A percentile compares a stretch with the other conserved stretches of the same genome.
phyloP scores from a whole-genome alignment of 2,888 invertebrate species.

The Acanthosoma haemorrhoidale region DNA sequence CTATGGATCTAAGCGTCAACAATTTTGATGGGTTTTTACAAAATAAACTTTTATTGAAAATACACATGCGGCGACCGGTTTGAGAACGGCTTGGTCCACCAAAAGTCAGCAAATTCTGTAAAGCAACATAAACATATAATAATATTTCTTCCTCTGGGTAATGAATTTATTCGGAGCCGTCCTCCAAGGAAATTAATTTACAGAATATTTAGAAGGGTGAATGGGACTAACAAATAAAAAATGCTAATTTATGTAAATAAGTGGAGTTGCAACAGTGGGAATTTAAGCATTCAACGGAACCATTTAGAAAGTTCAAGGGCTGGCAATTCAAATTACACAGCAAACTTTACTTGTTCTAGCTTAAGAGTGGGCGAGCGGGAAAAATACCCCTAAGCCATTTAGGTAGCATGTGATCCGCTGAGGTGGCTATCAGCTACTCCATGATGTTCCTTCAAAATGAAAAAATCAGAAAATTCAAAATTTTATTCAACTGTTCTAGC shows the following conservation, averaged over 20 bases:
- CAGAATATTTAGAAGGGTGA: conserved; percentile 10
- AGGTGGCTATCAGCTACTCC: too few species aligned
- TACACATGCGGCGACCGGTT: too few species aligned
- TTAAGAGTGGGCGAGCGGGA: background rate
- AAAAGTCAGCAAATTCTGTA: too few species aligned
- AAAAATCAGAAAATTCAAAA: too few species aligned
- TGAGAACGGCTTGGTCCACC: too few species aligned
- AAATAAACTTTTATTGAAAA: too few species aligned
- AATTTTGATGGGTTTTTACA: too few species aligned
- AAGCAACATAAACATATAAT: too few species aligned
- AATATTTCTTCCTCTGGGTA: background rate
- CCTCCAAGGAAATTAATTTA: background rate
- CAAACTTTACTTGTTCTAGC: background rate
- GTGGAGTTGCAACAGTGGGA: background rate
- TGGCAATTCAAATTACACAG: background rate
- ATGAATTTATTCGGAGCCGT: background rate
- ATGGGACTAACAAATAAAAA: conserved; percentile 3
- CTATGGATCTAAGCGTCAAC: too few species aligned
- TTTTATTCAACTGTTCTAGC: too few species aligned
- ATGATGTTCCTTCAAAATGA: too few species aligned
- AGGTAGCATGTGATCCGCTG: too few species aligned
- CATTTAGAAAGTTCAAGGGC: conserved; percentile 14
- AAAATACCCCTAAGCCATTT: background rate
- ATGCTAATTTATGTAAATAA: conserved; percentile 14
- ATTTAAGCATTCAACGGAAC: conserved; percentile 2